These are phyloP conservation scores for Patella ulyssiponensis DNA, from an alignment of 2,888 invertebrate genomes.

Conservation along the genomic window DNA sequence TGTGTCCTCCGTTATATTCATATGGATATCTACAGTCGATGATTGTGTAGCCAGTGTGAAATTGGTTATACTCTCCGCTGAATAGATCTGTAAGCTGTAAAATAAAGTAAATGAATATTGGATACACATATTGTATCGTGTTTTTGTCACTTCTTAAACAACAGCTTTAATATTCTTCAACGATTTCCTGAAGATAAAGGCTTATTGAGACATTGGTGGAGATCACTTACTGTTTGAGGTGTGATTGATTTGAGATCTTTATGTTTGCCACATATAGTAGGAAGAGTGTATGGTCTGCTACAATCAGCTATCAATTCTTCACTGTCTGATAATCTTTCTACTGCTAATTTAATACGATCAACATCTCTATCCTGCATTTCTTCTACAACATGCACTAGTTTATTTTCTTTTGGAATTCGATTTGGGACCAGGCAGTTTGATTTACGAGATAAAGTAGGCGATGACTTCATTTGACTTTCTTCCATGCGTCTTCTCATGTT, in stretches of 20 bases:
- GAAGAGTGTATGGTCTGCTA: constrained; percentile 17
- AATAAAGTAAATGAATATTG: too few species aligned
- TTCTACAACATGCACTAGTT: not conserved
- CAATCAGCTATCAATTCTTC: constrained; percentile 8
- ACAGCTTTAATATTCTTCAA: too few species aligned
- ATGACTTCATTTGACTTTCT: not conserved
- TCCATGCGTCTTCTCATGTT: not conserved
- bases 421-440: not conserved
- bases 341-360: not conserved
- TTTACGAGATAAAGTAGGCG: not conserved
- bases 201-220: not conserved
- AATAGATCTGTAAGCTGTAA: constrained; percentile 75
- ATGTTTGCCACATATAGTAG: constrained; percentile 16
- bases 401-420: not conserved
- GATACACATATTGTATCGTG: too few species aligned
- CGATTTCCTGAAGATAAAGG: too few species aligned
- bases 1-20: constrained; percentile 81
- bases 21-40: constrained; percentile 78
- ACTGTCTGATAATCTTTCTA: constrained; percentile 4
- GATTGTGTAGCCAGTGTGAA: constrained; percentile 80
- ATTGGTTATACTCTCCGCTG: constrained; percentile 78
- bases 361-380: not conserved
- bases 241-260: constrained; percentile 21
- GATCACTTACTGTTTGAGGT: constrained; percentile 3
- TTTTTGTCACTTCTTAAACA: too few species aligned